These are phyloP conservation scores for Cataglyphis altisquamis DNA, from an alignment of 2,888 invertebrate species.

Conservation along the genomic window DNA sequence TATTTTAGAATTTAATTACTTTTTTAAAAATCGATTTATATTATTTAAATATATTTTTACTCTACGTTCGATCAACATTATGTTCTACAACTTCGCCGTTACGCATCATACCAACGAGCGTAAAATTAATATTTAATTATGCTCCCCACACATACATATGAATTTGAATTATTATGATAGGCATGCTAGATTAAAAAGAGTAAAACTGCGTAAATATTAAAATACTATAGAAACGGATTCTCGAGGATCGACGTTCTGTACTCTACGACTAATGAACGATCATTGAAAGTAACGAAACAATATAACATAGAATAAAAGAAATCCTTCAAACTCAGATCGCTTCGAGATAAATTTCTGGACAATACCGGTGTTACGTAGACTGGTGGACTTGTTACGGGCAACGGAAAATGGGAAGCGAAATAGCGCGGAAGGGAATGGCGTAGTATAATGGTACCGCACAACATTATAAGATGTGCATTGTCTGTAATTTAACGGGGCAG, in stretches of 20 bases:
- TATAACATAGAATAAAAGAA: constrained; percentile 63
- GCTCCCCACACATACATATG: background rate
- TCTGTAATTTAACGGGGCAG: constrained; percentile 80
- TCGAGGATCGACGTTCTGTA: constrained; percentile 26
- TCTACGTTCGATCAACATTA: background rate
- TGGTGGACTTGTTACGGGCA: constrained; percentile 60
- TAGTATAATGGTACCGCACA: constrained; percentile 71
- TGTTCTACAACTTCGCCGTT: background rate
- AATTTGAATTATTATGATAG: background rate
- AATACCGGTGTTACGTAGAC: constrained; percentile 61
- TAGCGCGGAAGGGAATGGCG: constrained; percentile 64
- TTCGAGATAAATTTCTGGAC: constrained; percentile 69
- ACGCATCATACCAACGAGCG: background rate
- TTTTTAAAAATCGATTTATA: background rate
- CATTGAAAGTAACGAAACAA: constrained; percentile 62
- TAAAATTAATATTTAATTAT: background rate
- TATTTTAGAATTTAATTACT: background rate
- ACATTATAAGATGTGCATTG: constrained; percentile 78
- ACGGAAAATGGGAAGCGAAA: constrained; percentile 66
- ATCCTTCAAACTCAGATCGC: constrained; percentile 60
- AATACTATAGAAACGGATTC: background rate
- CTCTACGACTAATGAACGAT: constrained; percentile 44
- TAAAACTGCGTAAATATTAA: constrained; percentile 1
- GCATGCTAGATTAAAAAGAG: background rate
- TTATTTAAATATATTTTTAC: background rate